Evolutionary conservation across 2,888 invertebrate species (phyloP), one percentile per base, ranked within the genome.

Genomic region (Andrena chrysosceles): DNA sequence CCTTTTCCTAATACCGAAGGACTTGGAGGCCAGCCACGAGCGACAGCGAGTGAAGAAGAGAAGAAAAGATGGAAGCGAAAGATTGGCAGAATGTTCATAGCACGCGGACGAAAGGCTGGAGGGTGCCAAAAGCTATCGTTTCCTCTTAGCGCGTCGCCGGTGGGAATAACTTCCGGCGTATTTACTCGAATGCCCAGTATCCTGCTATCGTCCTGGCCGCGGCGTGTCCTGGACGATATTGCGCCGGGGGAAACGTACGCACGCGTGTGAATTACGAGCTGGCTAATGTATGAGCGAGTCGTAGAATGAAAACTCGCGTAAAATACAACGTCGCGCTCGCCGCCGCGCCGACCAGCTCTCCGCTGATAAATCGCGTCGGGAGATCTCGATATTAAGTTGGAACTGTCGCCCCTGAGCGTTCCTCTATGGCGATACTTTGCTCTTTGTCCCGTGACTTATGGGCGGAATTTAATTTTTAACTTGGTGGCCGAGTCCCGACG

Each of bases 81-180:
- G 71, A 69, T n/a, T 56, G 60, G 23, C 7, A 16, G 70, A 26
- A 6, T 29, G 23, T 42, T 42, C 42, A 1, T 56, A 29, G 48
- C 20, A 33, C 52, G 29, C 20, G 75, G 23, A 49, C 31, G 42
- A n/a, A 35, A 35, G 70, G 68, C 29, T 60, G 33, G 67, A 31
- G 54, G 63, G 63, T 60, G 67, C 69, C 76, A 66, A 79, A 31
- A 84, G 76, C 84, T 84, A 84, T 84, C 84, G 77, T 75, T 85
- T 84, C 84, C 85, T 84, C 73, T 77, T 70, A 80, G 68, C 73
- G 66, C 76, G 70, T 77, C 85, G 77, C 68, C 74, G 71, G 60
- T 77, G 81, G 81, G 78, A 77, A 85, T 85, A 85, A 85, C 85
- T 85, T 85, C 77, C 77, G 85, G 85, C 72, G 72, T 85, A 85